Evolutionary conservation across 2,888 invertebrate genomes (phyloP), one percentile per base, ranked within the genome.

Genomic region (Rhingia rostrata): DNA sequence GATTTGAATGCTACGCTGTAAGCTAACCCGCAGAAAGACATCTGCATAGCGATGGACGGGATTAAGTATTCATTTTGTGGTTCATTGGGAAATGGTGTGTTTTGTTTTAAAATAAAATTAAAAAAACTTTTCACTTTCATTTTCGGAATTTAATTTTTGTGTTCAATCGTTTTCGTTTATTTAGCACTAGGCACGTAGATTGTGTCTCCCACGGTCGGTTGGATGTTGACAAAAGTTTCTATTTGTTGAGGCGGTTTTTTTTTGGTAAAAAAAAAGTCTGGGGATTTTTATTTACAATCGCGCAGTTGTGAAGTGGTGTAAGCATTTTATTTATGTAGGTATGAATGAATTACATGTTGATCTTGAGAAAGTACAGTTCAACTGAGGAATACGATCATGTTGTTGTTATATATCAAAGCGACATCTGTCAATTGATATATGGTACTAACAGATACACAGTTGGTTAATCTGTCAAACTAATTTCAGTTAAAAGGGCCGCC

Each of bases 101-200:
- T 22, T 22, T 64, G 9, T 56, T 33, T 53, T 35, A 9, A 22
- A 22, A 47, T 6, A 12, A 47, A 22, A 32, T 22, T 45, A 51
- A 33, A 1, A 22, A 22, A 22, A 64, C 63, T 75, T 75, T 70
- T 81, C 75, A 81, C 81, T 81, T 81, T 81, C 81, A 49, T 75
- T 81, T 70, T 70, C 39, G 63, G 70, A 69, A 64, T 80, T 66
- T 47, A 60, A 66, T 56, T 63, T 67, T 69, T 35, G 9, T 37
- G 41, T 41, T 10, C 30, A 51, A 60, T 53, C 39, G 32, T 4
- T 45, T 32, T 56, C 60, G 45, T 51, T 12, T 6, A 6, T 49
- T 49, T 30, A 22, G 12, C 33, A 37, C 6, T 35, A 45, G 58
- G 63, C 81, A 81, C 47, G 47, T 47, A 9, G 22, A 47, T 6